A percentile compares a stretch with the other conserved stretches of the same genome.
Evolutionary conservation across 1,140 invertebrate genomes (phyloP).

Genomic region (Drosophila eugracilis): DNA sequence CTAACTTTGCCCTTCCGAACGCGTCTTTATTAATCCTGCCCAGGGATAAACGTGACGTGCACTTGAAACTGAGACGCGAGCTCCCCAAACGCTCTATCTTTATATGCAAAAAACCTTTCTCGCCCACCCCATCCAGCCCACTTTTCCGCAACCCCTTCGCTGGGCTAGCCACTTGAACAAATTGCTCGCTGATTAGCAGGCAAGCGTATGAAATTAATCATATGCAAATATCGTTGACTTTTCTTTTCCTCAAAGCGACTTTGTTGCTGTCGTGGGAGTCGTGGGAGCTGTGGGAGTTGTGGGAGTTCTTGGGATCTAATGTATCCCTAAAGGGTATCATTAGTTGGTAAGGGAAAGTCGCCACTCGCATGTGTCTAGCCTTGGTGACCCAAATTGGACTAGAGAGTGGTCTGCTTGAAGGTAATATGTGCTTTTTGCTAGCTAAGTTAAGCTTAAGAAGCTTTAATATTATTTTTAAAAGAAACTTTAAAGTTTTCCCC

Average conservation of each 20-base stretch:
- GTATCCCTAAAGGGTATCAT: slow-evolving; percentile 30
- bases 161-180: slow-evolving; percentile 61
- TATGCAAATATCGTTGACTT: slow-evolving; percentile 74
- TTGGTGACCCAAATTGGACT: slow-evolving; percentile 12
- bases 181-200: slow-evolving; percentile 82
- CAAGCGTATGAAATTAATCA: slow-evolving; percentile 83
- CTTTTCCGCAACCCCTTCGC: slow-evolving; percentile 37
- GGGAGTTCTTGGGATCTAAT: slow-evolving; percentile 14
- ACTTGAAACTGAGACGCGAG: slow-evolving; percentile 60
- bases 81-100: slow-evolving; percentile 29
- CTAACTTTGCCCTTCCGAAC: slow-evolving; percentile 42
- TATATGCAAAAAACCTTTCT: slow-evolving; percentile 21
- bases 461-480: no score
- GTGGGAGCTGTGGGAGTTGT: slow-evolving; percentile 40
- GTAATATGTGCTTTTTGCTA: no score
- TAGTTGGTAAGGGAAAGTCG: no score
- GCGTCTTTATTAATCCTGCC: slow-evolving; percentile 76
- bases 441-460: no score
- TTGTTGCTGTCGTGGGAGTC: slow-evolving; percentile 44
- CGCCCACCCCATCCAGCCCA: no score
- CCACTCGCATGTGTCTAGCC: not conserved
- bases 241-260: slow-evolving; percentile 47
- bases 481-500: no score
- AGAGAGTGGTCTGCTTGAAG: no score
- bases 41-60: slow-evolving; percentile 77